Evolutionary conservation across 2,797 vertebrate genomes (phyloP).

Genomic region (Alectoris magna): DNA sequence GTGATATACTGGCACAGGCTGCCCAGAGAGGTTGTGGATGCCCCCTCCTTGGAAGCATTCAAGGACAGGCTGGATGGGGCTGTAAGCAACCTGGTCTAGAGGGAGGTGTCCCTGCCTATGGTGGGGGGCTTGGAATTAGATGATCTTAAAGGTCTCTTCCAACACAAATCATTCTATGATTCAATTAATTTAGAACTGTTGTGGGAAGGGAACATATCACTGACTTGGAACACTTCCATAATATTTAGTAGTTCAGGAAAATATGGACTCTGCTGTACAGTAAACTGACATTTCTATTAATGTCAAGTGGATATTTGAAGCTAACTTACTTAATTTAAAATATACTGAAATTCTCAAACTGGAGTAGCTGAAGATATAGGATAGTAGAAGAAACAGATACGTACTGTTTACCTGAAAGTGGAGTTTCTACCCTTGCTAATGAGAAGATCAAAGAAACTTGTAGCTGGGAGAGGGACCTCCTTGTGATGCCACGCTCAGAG

Average conservation of each 20-base stretch:
- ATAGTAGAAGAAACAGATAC: background rate
- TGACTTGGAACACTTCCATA: background rate
- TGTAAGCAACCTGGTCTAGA: no score
- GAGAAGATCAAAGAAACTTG: background rate
- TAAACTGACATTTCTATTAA: background rate
- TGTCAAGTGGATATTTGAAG: background rate
- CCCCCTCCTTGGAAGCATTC: no score
- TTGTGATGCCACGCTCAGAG: accelerated
- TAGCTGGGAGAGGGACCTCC: background rate
- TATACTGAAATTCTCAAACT: background rate
- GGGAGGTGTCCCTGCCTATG: no score
- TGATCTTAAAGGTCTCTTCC: no score
- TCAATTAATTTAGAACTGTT: background rate
- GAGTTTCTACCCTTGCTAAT: background rate
- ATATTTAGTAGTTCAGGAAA: background rate
- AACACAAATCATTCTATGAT: no score
- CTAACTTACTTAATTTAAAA: background rate
- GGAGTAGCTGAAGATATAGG: background rate
- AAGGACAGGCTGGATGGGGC: no score
- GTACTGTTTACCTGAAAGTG: background rate
- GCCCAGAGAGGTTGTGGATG: no score
- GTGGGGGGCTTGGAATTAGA: no score
- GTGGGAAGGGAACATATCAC: background rate
- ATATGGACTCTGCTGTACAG: background rate
- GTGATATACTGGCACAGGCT: no score